These are phyloP conservation scores for Hydrozoanthus gracilis DNA, from an alignment of 92 coral and sea anemone species.

Conservation along the genomic window DNA sequence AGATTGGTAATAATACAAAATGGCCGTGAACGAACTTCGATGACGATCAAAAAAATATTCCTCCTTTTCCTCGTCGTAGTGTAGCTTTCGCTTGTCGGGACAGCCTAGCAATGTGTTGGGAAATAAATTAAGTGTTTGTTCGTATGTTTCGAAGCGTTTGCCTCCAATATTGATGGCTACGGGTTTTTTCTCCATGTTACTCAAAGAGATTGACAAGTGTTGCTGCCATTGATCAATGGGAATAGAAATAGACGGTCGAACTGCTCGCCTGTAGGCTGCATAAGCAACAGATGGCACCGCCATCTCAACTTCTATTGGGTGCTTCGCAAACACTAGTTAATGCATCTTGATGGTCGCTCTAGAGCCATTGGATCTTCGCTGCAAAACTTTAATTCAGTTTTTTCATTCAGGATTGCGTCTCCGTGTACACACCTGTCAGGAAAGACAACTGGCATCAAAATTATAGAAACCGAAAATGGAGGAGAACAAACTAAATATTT, in stretches of 20 bases:
- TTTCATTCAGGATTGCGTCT: not conserved
- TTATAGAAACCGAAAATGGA: conserved; percentile 19
- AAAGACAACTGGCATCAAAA: conserved; percentile 6
- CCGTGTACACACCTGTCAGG: conserved; percentile 5
- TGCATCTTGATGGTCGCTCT: not conserved
- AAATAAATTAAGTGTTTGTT: conserved; percentile 80
- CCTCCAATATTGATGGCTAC: conserved; percentile 92
- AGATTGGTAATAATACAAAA: conserved; percentile 93
- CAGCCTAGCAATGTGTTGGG: conserved; percentile 94
- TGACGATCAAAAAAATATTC: conserved; percentile 97
- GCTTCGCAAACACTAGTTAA: conserved; percentile 3
- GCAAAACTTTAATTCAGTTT: conserved; percentile 23
- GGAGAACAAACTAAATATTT: conserved; percentile 28
- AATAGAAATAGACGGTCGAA: conserved; percentile 18
- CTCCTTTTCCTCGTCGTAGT: conserved; percentile 76
- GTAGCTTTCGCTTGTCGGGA: conserved; percentile 74
- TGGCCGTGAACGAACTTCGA: conserved; percentile 94
- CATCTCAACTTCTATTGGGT: conserved; percentile 35
- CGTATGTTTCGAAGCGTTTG: conserved; percentile 88
- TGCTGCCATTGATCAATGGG: conserved; percentile 48
- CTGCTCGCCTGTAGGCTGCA: conserved; percentile 43
- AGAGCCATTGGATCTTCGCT: conserved; percentile 12
- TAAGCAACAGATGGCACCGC: conserved; percentile 46
- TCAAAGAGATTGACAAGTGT: conserved; percentile 38
- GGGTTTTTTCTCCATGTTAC: conserved; percentile 57